Conservation (phyloP, 2,113 vertebrate species). For the Calidris pygmaea region DNA sequence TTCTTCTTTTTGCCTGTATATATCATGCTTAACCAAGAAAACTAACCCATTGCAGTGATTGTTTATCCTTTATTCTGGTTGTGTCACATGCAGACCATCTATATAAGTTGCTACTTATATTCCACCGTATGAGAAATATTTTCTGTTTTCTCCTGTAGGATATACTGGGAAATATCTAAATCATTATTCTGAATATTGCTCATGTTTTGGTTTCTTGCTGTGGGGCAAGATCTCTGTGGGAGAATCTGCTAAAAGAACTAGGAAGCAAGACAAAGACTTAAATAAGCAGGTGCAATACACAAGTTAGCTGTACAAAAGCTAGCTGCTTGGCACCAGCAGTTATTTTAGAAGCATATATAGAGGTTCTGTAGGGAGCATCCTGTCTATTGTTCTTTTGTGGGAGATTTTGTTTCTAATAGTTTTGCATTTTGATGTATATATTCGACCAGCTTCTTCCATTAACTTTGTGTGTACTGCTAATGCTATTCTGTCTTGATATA, state of each 20-base stretch:
- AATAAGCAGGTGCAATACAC: not conserved
- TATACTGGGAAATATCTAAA: not conserved
- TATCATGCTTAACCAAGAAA: not conserved
- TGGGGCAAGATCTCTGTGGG: not conserved
- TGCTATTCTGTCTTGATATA: no score
- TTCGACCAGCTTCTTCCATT: not conserved
- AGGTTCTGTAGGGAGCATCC: not conserved
- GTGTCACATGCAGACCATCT: not conserved
- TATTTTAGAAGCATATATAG: not conserved
- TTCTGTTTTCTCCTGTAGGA: not conserved
- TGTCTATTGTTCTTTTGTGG: not conserved
- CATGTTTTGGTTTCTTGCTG: not conserved
- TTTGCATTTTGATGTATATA: not conserved
- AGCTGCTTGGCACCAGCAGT: not conserved
- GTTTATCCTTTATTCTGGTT: not conserved
- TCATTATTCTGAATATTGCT: not conserved
- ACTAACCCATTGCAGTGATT: not conserved
- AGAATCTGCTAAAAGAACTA: not conserved
- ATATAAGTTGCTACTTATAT: not conserved
- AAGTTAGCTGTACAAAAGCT: not conserved
- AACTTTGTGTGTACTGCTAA: not conserved
- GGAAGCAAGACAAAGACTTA: not conserved
- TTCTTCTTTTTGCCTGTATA: not conserved
- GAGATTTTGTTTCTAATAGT: not conserved
- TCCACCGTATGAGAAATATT: not conserved